Evolutionary conservation across 2,797 vertebrate genomes (phyloP).

Genomic region (Ceryle rudis): DNA sequence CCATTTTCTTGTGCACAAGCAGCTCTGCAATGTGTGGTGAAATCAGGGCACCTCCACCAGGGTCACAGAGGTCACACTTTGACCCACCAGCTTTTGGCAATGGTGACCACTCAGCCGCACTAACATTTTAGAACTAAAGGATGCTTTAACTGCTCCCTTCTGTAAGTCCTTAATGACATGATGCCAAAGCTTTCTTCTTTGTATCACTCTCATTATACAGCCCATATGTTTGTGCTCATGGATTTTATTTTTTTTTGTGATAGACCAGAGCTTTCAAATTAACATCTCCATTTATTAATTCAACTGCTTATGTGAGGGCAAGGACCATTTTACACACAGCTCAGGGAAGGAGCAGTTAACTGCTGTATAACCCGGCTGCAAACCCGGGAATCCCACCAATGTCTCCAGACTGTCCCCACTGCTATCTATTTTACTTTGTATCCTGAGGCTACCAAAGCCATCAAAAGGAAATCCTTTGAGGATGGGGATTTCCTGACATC

Average conservation of each 20-base stretch:
- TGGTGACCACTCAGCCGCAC: neutral
- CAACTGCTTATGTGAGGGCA: fast-evolving
- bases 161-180: neutral
- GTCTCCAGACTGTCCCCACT: neutral
- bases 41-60: neutral
- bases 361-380: neutral
- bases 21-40: neutral
- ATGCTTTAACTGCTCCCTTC: neutral
- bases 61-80: neutral
- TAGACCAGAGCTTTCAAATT: neutral
- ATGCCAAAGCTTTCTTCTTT: neutral
- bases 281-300: neutral
- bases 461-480: neutral
- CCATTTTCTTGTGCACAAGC: neutral
- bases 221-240: neutral
- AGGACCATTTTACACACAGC: neutral
- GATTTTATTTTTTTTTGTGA: neutral
- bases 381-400: neutral
- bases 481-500: fast-evolving
- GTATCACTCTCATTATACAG: neutral
- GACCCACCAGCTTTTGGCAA: neutral
- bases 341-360: neutral
- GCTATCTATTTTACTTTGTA: neutral
- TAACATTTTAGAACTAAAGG: neutral
- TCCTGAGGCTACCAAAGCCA: neutral